phyloP scores from a whole-genome alignment of 1,140 invertebrate genomes.

The Anoplolepis gracilipes region DNA sequence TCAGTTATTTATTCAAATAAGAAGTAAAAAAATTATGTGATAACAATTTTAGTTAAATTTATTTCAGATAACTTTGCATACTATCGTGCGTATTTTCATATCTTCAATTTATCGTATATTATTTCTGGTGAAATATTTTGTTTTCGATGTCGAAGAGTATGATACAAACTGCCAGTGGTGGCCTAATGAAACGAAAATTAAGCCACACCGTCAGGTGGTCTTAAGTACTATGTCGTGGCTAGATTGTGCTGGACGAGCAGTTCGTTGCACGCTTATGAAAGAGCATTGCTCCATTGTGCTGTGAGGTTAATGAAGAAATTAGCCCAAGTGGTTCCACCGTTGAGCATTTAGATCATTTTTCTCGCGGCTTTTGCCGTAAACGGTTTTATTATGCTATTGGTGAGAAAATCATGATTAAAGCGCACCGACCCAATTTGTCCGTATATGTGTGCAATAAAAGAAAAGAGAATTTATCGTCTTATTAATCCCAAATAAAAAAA shows the following conservation, averaged over 20 bases:
- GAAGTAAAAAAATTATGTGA: neutral
- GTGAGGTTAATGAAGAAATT: slow-evolving; percentile 77
- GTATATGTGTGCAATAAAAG: neutral
- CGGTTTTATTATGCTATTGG: slow-evolving; percentile 64
- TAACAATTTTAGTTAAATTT: neutral
- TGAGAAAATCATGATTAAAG: slow-evolving; percentile 57
- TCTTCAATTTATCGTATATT: slow-evolving; percentile 15
- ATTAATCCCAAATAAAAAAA: neutral
- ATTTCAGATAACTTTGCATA: neutral
- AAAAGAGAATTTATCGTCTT: neutral
- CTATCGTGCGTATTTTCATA: neutral
- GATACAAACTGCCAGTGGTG: slow-evolving; percentile 63
- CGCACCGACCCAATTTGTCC: neutral
- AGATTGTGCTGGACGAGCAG: slow-evolving; percentile 53
- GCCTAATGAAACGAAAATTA: slow-evolving; percentile 77
- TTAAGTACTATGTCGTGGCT: slow-evolving; percentile 70
- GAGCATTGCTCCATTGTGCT: slow-evolving; percentile 46
- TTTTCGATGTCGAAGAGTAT: slow-evolving; percentile 29
- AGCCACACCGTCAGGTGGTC: slow-evolving; percentile 73
- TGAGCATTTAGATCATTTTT: slow-evolving; percentile 64
- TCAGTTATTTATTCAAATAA: neutral
- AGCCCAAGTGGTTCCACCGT: slow-evolving; percentile 48
- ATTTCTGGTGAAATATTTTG: neutral
- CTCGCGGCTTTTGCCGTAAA: slow-evolving; percentile 44
- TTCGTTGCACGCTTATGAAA: slow-evolving; percentile 63